Evolutionary conservation across 2,113 vertebrate species (phyloP), one percentile per base, ranked within the genome.

Genomic region (Stigmatopora nigra): DNA sequence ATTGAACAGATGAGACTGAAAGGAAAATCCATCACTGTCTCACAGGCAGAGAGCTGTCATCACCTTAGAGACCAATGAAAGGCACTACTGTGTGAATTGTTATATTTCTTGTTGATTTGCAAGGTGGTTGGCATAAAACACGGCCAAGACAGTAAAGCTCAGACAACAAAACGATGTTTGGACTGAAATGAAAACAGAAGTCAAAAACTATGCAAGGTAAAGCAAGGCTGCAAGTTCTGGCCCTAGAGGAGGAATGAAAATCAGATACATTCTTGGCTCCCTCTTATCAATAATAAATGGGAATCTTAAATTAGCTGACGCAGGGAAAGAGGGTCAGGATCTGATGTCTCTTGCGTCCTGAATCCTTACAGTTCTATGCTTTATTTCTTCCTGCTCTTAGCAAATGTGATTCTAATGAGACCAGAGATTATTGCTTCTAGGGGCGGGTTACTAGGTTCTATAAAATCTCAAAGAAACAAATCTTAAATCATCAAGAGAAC

Each of bases 241-340:
- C 80, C 68, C 78, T 56, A 31, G 25, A 31, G 65, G 67, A 75
- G 77, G 59, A 75, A 89, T 82, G 82, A 88, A 89, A 85, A 44
- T 81, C 69, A 88, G 79, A 92, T 86, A 90, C 78, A 92, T 90
- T 88, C 76, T 89, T 84, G 76, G 70, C 53, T 76, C 75, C 67
- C 63, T 78, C 78, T 78, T 83, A 89, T 93, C 90, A 91, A 93
- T 92, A 90, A 92, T 93, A 86, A 88, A 93, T 90, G 72, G 69
- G 79, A 87, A 82, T 80, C 89, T 88, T 71, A 84, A 75, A 85
- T 82, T 70, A 87, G 82, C 76, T 84, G 87, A 86, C 80, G 86
- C 71, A 74, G 72, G 13, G 41, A 69, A 75, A 76, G 72, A 59
- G 58, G 76, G 45, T 48, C 72, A 49, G 78, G 51, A 67, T 72